Evolutionary conservation across 2,797 vertebrate species (phyloP), one percentile per base, ranked within the genome.

Genomic region (Gallirallus australis): DNA sequence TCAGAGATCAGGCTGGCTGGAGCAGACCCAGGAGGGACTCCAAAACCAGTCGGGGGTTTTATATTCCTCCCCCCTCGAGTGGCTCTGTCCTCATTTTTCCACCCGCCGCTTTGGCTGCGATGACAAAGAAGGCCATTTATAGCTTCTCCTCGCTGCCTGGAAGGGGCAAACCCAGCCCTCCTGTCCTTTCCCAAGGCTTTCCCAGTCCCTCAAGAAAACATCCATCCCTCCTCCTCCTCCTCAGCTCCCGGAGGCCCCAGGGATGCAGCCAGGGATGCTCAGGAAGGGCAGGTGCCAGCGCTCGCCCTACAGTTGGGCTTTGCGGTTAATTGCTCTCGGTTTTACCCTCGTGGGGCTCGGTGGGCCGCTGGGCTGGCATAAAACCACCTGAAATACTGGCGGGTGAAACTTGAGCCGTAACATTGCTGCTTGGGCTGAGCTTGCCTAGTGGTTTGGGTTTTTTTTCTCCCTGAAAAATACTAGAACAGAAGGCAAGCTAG

Each of bases 51-150:
- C 9, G 21, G n/a, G 20, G 39, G 65, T 3, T 2, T 15, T 28
- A 15, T 2, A 0, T 31, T 9, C 45, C 37, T 45, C 47, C 47
- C 50, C 11, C 30, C 47, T 37, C 4, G 20, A 68, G 75, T 2
- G 6, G 48, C 85, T 89, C 79, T 8, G 57, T 85, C 71, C 95
- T 79, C 63, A 0, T 89, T 85, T 89, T 48, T 70, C 75, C 50
- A 2, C 57, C 66, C 45, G 53, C 70, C 23, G 66, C 85, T 25
- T 42, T 76, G 92, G 94, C 95, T n/a, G 90, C 63, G 63, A 9
- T 90, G 94, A 96, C 95, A 96, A 96, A 94, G 95, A 60, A 50
- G 75, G 71, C 92, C 94, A 53, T 90, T 96, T 85, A 90, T 11
- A 79, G 90, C 39, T n/a, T 1, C 77, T 27, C 16, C 30, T 23